phyloP scores from a whole-genome alignment of 2,113 vertebrate genomes.

The Cardinalis cardinalis region DNA sequence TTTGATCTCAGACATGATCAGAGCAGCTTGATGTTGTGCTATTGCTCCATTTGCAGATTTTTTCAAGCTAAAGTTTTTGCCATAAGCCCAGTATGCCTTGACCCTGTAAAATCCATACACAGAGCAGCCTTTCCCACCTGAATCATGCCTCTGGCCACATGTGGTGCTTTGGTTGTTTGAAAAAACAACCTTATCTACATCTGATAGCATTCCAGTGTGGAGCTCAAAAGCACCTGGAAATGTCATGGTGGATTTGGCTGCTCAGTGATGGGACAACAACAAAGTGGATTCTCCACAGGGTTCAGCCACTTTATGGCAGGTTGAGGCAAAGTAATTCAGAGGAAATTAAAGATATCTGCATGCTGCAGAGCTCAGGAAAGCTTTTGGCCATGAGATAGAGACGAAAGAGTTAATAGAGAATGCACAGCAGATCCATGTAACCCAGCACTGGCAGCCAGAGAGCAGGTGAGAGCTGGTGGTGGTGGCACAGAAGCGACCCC shows the following conservation, averaged over 20 bases:
- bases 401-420: background rate
- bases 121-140: background rate
- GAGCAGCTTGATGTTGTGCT: background rate
- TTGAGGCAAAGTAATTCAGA: background rate
- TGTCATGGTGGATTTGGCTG: background rate
- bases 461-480: fast-evolving
- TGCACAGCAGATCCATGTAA: background rate
- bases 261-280: background rate
- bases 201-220: background rate
- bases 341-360: background rate
- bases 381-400: background rate
- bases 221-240: background rate
- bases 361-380: background rate
- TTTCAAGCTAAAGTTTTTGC: background rate
- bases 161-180: background rate
- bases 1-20: background rate
- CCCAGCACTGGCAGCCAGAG: background rate
- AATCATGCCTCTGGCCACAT: background rate
- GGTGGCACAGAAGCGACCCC: fast-evolving
- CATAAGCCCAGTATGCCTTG: background rate
- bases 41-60: background rate
- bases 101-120: background rate
- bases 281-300: background rate
- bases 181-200: background rate
- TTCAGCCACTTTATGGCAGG: background rate